phyloP scores from a whole-genome alignment of 2,113 vertebrate genomes.

The Dryoscopus gambensis region DNA sequence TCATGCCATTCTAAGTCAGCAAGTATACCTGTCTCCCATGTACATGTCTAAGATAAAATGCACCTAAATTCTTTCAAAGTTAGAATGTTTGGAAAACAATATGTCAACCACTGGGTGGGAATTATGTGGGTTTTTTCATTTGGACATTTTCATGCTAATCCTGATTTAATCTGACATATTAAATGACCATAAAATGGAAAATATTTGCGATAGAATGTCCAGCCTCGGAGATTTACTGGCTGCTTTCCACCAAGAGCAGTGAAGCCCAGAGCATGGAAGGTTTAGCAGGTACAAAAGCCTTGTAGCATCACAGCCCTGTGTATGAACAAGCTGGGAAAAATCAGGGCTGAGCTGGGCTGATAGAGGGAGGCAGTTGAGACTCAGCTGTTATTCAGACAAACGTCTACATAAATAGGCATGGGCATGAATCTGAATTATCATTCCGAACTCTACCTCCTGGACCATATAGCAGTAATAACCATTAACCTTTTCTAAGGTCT shows the following conservation, averaged over 20 bases:
- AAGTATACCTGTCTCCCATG: background rate
- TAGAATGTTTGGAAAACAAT: background rate
- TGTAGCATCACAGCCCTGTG: too few species aligned
- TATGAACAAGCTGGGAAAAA: background rate
- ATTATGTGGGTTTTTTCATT: accelerated
- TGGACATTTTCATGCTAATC: background rate
- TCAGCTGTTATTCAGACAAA: background rate
- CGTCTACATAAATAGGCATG: background rate
- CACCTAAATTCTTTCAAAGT: background rate
- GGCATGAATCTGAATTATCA: background rate
- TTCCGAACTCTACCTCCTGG: background rate
- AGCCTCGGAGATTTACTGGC: background rate
- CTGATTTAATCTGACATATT: background rate
- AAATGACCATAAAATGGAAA: background rate
- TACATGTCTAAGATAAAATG: background rate
- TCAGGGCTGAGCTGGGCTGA: background rate
- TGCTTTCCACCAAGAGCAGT: background rate
- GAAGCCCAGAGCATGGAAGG: background rate
- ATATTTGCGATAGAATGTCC: background rate
- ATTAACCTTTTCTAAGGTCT: conserved; percentile 39
- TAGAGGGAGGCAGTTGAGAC: background rate
- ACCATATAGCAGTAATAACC: conserved; percentile 1
- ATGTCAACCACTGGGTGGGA: background rate
- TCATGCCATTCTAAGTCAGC: background rate
- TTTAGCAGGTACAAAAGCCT: background rate